A percentile compares a stretch with the other conserved stretches of the same genome.
Evolutionary conservation across 1,140 invertebrate species (phyloP).

Genomic region (Drosophila eugracilis): DNA sequence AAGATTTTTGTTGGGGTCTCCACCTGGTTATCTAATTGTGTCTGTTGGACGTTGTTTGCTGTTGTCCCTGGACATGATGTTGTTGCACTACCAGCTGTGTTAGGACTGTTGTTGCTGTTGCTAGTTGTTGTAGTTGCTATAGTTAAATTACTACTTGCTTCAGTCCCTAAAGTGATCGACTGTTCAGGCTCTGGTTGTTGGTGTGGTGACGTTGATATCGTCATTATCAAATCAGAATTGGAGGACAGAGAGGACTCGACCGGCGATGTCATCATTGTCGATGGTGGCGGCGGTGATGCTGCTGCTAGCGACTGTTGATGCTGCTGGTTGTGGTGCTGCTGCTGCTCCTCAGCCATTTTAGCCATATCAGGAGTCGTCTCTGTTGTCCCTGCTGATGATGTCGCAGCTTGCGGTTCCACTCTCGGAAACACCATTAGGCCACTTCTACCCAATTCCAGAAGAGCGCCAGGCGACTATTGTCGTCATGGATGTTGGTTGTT

Average conservation of each 20-base stretch:
- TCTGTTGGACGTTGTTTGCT: neutral
- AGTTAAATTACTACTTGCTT: constrained; percentile 15
- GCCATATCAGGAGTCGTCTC: neutral
- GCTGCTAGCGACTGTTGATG: constrained; percentile 12
- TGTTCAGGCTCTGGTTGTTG: constrained; percentile 12
- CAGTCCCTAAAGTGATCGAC: constrained; percentile 3
- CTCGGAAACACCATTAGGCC: constrained; percentile 61
- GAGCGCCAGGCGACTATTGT: constrained; percentile 38
- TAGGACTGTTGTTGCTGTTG: constrained; percentile 8
- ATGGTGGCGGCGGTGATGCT: constrained; percentile 3
- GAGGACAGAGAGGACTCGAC: constrained; percentile 31
- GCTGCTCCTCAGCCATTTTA: neutral
- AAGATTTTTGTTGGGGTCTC: constrained; percentile 17
- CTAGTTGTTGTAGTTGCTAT: constrained; percentile 2
- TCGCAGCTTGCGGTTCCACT: constrained; percentile 17
- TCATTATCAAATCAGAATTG: constrained; percentile 23
- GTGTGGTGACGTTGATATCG: constrained; percentile 1
- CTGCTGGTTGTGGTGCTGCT: constrained; percentile 2
- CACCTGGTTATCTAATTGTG: constrained; percentile 49
- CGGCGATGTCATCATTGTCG: constrained; percentile 25
- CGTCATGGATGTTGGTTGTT: neutral
- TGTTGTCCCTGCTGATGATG: neutral
- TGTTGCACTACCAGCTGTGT: constrained; percentile 6
- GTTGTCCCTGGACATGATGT: constrained; percentile 13
- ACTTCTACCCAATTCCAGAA: constrained; percentile 36